Conservation (phyloP, 2,797 vertebrate genomes). For the Acropternis orthonyx region DNA sequence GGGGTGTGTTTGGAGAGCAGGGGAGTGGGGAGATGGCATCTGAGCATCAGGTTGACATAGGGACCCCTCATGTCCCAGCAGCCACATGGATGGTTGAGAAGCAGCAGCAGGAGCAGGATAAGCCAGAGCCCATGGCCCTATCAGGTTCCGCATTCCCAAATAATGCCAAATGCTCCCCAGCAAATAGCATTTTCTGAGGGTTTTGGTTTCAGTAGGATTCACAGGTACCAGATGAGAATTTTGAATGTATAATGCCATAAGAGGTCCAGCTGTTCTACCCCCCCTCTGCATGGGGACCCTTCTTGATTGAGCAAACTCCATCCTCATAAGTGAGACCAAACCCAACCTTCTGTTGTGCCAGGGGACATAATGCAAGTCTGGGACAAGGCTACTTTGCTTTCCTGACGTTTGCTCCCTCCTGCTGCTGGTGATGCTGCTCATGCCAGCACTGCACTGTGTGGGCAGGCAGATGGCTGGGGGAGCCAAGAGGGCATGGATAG, state of each 20-base stretch:
- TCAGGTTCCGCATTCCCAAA: not conserved
- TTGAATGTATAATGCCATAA: rapidly evolving
- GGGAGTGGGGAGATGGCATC: no score
- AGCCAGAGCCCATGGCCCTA: not conserved
- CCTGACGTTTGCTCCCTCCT: not conserved
- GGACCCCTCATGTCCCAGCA: rapidly evolving
- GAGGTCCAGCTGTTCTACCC: not conserved
- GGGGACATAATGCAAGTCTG: not conserved
- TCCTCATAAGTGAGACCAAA: not conserved
- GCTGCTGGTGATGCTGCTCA: not conserved
- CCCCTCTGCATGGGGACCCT: not conserved
- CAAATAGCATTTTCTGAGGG: not conserved
- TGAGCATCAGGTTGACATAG: not conserved
- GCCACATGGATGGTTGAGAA: not conserved
- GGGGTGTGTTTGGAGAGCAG: not conserved
- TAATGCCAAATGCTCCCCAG: not conserved
- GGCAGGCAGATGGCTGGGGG: not conserved
- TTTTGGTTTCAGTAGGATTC: not conserved
- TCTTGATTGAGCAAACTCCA: not conserved
- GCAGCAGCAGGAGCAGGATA: not conserved
- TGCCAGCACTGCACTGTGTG: not conserved
- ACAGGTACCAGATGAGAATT: not conserved
- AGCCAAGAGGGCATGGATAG: rapidly evolving
- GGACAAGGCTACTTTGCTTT: not conserved
- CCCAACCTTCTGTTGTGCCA: rapidly evolving